phyloP scores from a whole-genome alignment of 2,888 invertebrate genomes.

The Coenonympha glycerion region DNA sequence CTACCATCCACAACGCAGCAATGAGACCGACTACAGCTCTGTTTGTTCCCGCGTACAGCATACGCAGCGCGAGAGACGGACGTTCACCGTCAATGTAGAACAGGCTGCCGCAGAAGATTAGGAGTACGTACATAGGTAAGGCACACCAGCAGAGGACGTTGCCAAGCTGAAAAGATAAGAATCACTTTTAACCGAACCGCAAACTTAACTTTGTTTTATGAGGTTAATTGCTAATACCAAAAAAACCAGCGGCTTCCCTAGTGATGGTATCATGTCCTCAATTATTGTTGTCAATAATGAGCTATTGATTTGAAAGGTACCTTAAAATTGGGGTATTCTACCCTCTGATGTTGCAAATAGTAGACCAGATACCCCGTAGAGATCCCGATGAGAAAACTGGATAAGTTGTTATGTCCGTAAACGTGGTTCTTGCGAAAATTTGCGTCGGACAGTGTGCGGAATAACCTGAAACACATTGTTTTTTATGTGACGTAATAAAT shows the following conservation, averaged over 20 bases:
- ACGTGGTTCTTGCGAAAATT: slow-evolving; percentile 43
- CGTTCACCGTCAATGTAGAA: background rate
- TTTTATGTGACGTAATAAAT: too few relatives aligned
- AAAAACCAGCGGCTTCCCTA: too few relatives aligned
- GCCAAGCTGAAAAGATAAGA: background rate
- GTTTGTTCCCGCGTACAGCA: background rate
- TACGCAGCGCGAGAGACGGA: background rate
- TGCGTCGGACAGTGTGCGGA: slow-evolving; percentile 30
- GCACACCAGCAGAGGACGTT: background rate
- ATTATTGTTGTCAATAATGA: too few relatives aligned
- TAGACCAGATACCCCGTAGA: slow-evolving; percentile 39
- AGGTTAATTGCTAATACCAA: too few relatives aligned
- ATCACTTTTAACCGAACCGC: too few relatives aligned
- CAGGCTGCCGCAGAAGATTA: background rate
- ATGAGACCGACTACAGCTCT: background rate
- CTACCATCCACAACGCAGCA: background rate
- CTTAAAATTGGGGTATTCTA: slow-evolving; percentile 27
- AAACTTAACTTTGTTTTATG: too few relatives aligned
- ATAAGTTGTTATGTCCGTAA: slow-evolving; percentile 45
- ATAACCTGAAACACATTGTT: too few relatives aligned
- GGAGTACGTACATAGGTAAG: background rate
- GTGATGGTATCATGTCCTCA: too few relatives aligned
- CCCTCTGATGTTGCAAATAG: slow-evolving; percentile 32
- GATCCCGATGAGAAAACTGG: slow-evolving; percentile 43
- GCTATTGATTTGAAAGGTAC: too few relatives aligned